Evolutionary conservation across 1,140 invertebrate species (phyloP), one percentile per base, ranked within the genome.

Genomic region (Drosophila saltans): DNA sequence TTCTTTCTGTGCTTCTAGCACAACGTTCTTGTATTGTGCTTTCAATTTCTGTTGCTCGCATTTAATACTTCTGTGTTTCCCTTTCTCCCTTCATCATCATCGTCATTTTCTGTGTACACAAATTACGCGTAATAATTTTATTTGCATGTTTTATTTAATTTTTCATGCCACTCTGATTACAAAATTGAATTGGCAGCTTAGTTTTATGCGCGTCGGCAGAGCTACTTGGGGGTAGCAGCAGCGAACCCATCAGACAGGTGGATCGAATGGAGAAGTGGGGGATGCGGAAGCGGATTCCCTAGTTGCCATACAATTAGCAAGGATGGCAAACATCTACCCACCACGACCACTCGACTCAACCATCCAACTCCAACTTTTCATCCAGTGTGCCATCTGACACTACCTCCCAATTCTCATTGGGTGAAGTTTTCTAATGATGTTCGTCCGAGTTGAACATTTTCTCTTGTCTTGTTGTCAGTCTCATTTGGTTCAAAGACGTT

Each of bases 61-160:
- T 24, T 24, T 40, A 4, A 8, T 39, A 10, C 33, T 36, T 58
- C 26, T 36, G 33, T 4, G 33, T 36, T 10, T 57, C 40, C 30
- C 28, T 28, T 30, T 39, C 60, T 52, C 36, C 41, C 45, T 26
- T 48, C 45, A 8, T 52, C 45, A 26, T 52, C 28, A 56, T 66
- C 61, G 36, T 56, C 58, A 11, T 66, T 72, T 55, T 52, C 39
- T 62, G 66, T 69, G 83, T 76, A 78, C 80, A 89, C 83, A 88
- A 88, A 88, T 89, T 83, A 88, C 72, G 84, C 84, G 84, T 88
- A 84, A 88, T 88, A 88, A 88, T 88, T 88, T 88, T 88, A 88
- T 88, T 88, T 88, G 84, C 84, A 89, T 89, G 84, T 88, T 88
- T 88, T 88, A 88, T 88, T 88, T 88, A 88, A 88, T 88, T 88